phyloP scores from a whole-genome alignment of 2,888 invertebrate genomes.

The Eupithecia subumbrata region DNA sequence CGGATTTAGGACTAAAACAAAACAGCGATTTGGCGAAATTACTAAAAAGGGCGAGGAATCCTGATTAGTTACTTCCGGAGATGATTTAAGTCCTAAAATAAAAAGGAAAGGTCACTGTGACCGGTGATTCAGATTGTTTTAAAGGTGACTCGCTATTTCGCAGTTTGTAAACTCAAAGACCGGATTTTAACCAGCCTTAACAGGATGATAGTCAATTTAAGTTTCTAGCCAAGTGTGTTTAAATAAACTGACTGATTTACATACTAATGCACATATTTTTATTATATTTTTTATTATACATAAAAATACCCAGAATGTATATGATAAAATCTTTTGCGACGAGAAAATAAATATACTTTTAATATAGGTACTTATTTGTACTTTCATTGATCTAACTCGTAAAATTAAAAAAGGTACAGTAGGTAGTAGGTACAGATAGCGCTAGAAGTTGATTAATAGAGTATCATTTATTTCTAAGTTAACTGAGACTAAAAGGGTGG shows the following conservation, averaged over 20 bases:
- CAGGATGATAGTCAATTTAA: not conserved
- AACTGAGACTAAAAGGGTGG: not conserved
- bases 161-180: slow-evolving; percentile 26
- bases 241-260: not conserved
- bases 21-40: slow-evolving; percentile 54
- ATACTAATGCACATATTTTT: no score
- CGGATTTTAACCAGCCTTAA: not conserved
- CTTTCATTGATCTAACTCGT: not conserved
- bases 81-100: slow-evolving; percentile 67
- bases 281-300: no score
- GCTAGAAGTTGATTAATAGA: not conserved
- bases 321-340: no score
- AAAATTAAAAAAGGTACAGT: not conserved
- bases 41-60: slow-evolving; percentile 69
- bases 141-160: slow-evolving; percentile 59
- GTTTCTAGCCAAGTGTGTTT: not conserved
- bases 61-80: slow-evolving; percentile 79
- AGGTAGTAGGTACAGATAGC: not conserved
- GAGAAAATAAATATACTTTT: no score
- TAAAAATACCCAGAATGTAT: no score
- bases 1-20: slow-evolving; percentile 36
- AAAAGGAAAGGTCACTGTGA: slow-evolving; percentile 71
- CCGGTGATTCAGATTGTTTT: slow-evolving; percentile 72
- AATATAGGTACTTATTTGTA: not conserved
- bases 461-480: not conserved